phyloP scores from a whole-genome alignment of 1,140 invertebrate genomes.

The Cardiocondyla obscurior region DNA sequence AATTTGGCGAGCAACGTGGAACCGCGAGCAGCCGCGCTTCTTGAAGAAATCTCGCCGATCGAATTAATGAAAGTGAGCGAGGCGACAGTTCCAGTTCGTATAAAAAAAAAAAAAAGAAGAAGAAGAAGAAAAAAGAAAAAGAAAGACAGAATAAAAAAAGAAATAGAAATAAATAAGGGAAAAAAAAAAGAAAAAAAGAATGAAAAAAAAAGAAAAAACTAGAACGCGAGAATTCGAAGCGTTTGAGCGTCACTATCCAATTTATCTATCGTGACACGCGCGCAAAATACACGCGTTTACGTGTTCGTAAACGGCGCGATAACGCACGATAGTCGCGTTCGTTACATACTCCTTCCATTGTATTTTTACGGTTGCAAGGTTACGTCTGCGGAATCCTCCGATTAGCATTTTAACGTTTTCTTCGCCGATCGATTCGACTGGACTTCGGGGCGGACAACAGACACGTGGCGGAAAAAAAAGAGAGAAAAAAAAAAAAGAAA shows the following conservation, averaged over 20 bases:
- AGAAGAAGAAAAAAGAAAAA: no score
- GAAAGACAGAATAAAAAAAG: no score
- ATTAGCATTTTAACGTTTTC: conserved; percentile 56
- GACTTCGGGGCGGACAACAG: conserved; percentile 13
- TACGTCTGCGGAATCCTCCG: conserved; percentile 44
- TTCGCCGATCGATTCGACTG: conserved; percentile 33
- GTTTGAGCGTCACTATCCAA: conserved; percentile 75
- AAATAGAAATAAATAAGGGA: no score
- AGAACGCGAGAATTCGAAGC: conserved; percentile 18
- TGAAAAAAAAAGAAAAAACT: no score
- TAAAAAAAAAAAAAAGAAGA: no score
- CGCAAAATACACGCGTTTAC: conserved; percentile 8
- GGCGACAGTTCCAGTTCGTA: not conserved
- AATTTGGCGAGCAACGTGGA: conserved; percentile 18
- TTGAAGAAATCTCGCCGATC: not conserved
- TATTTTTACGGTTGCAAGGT: conserved; percentile 75
- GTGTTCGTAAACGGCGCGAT: conserved; percentile 59
- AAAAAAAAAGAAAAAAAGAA: no score
- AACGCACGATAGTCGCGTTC: conserved; percentile 60
- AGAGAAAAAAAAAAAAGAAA: no score
- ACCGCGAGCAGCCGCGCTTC: not conserved
- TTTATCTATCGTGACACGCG: conserved; percentile 73
- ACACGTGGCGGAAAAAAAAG: conserved; percentile 9
- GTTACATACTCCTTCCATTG: conserved; percentile 73
- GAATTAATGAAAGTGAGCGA: not conserved